Evolutionary conservation across 2,797 vertebrate species (phyloP).

Genomic region (Glossophaga mutica): DNA sequence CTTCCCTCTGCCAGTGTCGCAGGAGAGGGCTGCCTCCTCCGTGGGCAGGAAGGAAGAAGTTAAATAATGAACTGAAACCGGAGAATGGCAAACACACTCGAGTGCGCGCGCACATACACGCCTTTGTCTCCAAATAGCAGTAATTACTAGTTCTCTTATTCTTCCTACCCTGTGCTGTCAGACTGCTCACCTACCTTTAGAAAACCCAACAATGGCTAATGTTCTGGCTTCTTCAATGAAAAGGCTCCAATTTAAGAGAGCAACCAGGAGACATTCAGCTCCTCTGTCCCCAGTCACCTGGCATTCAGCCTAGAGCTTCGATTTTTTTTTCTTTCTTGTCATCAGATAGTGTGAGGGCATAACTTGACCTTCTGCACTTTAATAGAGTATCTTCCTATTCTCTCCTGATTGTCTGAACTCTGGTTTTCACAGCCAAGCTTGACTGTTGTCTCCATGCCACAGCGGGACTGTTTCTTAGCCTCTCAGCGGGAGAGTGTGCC

Average conservation of each 20-base stretch:
- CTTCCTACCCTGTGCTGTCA: conserved; percentile 52
- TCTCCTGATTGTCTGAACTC: neutral
- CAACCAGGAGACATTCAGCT: neutral
- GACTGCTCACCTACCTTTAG: conserved; percentile 51
- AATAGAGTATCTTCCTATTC: neutral
- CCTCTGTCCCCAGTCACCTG: neutral
- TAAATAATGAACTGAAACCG: conserved; percentile 39
- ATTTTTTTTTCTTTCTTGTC: neutral
- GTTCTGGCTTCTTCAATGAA: conserved; percentile 45
- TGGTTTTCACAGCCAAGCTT: neutral
- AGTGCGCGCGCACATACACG: rapidly evolving
- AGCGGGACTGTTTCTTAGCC: neutral
- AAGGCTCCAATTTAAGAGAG: conserved; percentile 48
- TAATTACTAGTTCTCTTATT: conserved; percentile 67
- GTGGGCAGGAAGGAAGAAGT: conserved; percentile 33
- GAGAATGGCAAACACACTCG: neutral
- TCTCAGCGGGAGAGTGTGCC: neutral
- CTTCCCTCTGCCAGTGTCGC: neutral
- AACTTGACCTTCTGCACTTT: neutral
- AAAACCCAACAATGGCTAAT: conserved; percentile 57
- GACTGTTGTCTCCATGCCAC: neutral
- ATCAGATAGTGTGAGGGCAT: neutral
- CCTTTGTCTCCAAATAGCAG: conserved; percentile 49
- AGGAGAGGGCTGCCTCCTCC: neutral
- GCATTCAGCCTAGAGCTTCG: neutral